Conservation (phyloP, 2,888 invertebrate species). For the Xestia sexstrigata region DNA sequence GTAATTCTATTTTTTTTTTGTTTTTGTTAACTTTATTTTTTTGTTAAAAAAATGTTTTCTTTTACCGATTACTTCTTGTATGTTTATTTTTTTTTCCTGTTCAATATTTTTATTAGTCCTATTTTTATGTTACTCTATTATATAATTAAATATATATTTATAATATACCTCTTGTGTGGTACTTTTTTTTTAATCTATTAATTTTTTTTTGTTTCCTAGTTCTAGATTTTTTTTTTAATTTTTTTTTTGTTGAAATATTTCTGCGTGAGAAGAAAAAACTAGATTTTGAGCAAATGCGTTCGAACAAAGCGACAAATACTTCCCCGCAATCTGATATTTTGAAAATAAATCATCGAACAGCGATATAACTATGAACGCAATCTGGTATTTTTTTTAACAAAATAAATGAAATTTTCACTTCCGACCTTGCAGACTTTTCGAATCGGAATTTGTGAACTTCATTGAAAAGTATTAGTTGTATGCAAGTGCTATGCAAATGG, state of each 20-base stretch:
- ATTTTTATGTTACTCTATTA: too few species aligned
- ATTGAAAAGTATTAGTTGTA: background rate
- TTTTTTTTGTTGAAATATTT: background rate
- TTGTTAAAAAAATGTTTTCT: too few species aligned
- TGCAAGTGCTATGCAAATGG: background rate
- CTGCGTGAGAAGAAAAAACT: background rate
- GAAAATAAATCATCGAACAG: background rate
- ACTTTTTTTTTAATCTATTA: background rate
- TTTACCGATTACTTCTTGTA: too few species aligned
- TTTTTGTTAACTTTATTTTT: too few species aligned
- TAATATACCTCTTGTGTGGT: too few species aligned
- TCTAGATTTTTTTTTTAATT: background rate
- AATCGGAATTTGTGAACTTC: background rate
- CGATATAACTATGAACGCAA: background rate
- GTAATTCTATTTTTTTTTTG: too few species aligned
- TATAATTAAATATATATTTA: too few species aligned
- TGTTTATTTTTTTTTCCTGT: too few species aligned
- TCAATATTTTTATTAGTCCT: too few species aligned
- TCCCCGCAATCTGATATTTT: background rate
- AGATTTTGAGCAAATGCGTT: background rate
- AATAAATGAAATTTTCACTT: too few species aligned
- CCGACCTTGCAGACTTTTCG: background rate
- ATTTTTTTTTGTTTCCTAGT: background rate
- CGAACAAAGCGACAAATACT: background rate
- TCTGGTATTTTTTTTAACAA: too few species aligned